Conservation (phyloP, 2,888 invertebrate genomes). For the Scrobipalpa atriplicella region DNA sequence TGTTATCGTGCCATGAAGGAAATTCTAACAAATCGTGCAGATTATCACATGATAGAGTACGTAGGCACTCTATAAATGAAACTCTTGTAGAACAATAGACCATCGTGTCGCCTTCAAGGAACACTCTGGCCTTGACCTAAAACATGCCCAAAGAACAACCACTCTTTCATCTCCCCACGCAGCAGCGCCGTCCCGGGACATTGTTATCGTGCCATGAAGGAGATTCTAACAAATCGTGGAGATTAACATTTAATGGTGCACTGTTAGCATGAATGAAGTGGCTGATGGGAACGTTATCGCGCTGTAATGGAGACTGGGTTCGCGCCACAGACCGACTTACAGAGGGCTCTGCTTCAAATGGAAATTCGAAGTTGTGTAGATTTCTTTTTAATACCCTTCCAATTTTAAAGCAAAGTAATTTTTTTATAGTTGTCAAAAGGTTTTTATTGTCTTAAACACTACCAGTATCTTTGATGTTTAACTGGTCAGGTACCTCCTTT, state of each 20-base stretch:
- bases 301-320: slow-evolving; percentile 56
- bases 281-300: slow-evolving; percentile 66
- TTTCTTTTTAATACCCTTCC: too few relatives aligned
- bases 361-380: neutral
- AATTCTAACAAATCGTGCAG: slow-evolving; percentile 58
- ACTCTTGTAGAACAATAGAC: slow-evolving; percentile 25
- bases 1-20: slow-evolving; percentile 45
- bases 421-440: too few relatives aligned
- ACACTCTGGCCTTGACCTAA: slow-evolving; percentile 15
- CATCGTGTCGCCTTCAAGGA: slow-evolving; percentile 13
- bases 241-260: slow-evolving; percentile 66
- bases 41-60: slow-evolving; percentile 65
- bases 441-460: too few relatives aligned
- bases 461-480: too few relatives aligned
- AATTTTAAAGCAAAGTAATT: too few relatives aligned
- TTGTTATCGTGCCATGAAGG: slow-evolving; percentile 46
- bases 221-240: slow-evolving; percentile 57
- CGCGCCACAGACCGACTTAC: slow-evolving; percentile 3
- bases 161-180: slow-evolving; percentile 11
- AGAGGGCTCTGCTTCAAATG: neutral
- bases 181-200: slow-evolving; percentile 43
- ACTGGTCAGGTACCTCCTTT: too few relatives aligned
- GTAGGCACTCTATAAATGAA: slow-evolving; percentile 38
- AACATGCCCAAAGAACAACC: slow-evolving; percentile 20
- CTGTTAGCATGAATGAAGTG: slow-evolving; percentile 65